phyloP scores from a whole-genome alignment of 2,797 vertebrate genomes.

The Perdix hodgsoniae region DNA sequence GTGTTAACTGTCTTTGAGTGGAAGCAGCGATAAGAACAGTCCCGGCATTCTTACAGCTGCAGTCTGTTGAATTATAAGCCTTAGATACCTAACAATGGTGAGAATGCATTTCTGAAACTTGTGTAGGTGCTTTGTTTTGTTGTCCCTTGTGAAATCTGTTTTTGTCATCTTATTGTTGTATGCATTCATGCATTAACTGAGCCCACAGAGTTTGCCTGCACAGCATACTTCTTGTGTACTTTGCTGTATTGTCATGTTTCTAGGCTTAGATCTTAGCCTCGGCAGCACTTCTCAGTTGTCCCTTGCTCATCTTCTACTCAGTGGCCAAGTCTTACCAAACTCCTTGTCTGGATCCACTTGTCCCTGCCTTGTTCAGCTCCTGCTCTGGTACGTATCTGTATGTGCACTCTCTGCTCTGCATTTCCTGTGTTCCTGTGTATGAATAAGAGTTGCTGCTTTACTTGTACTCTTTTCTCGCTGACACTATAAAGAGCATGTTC shows the following conservation, averaged over 20 bases:
- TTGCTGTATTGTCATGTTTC: background rate
- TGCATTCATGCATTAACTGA: rapidly evolving
- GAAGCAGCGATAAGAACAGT: background rate
- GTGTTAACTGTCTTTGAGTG: background rate
- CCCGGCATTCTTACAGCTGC: background rate
- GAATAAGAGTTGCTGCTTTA: background rate
- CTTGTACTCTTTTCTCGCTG: too few relatives aligned
- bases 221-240: background rate
- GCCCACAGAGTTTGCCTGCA: background rate
- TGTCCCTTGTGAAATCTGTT: background rate
- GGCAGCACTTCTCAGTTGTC: background rate
- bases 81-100: background rate
- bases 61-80: background rate
- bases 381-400: rapidly evolving
- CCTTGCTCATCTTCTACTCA: background rate
- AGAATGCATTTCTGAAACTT: background rate
- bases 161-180: background rate
- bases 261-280: background rate
- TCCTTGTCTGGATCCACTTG: background rate
- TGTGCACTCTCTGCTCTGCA: rapidly evolving
- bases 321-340: background rate
- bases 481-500: background rate
- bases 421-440: too few relatives aligned
- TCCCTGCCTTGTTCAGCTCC: background rate
- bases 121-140: background rate